These are phyloP conservation scores for Drosophila serrata DNA, from an alignment of 1,140 invertebrate genomes.

Conservation along the genomic window DNA sequence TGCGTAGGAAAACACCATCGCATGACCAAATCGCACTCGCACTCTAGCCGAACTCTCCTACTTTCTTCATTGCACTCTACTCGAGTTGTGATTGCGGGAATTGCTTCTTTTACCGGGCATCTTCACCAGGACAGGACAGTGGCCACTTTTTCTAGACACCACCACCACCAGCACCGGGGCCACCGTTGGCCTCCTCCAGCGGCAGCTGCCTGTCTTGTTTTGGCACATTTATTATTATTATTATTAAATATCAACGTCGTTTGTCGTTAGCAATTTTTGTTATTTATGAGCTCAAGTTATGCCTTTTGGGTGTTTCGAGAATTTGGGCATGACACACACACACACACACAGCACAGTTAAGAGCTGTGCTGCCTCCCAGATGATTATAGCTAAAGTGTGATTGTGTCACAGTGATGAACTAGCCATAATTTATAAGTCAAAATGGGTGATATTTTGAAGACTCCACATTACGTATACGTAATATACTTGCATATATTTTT, in stretches of 20 bases:
- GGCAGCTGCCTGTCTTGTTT: conserved; percentile 62
- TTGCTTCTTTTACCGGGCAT: conserved; percentile 39
- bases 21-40: conserved; percentile 79
- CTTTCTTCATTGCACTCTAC: conserved; percentile 75
- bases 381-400: conserved; percentile 29
- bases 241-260: conserved; percentile 81
- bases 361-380: conserved; percentile 32
- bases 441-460: background rate
- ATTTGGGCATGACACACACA: conserved; percentile 63
- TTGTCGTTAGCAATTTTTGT: conserved; percentile 80
- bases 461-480: background rate
- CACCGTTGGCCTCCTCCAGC: conserved; percentile 30
- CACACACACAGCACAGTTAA: too few species aligned
- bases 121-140: conserved; percentile 47
- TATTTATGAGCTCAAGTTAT: conserved; percentile 84
- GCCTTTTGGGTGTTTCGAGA: conserved; percentile 84
- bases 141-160: conserved; percentile 24
- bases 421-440: background rate
- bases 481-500: background rate
- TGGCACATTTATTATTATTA: conserved; percentile 81
- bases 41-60: conserved; percentile 64
- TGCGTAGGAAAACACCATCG: conserved; percentile 84
- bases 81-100: conserved; percentile 83
- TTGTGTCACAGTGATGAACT: conserved; percentile 14
- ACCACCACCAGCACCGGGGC: conserved; percentile 23